Percentiles rank a stretch among this genome's conserved stretches.
Conservation (phyloP, 2,888 invertebrate species). For the Antheraea yamamai region DNA sequence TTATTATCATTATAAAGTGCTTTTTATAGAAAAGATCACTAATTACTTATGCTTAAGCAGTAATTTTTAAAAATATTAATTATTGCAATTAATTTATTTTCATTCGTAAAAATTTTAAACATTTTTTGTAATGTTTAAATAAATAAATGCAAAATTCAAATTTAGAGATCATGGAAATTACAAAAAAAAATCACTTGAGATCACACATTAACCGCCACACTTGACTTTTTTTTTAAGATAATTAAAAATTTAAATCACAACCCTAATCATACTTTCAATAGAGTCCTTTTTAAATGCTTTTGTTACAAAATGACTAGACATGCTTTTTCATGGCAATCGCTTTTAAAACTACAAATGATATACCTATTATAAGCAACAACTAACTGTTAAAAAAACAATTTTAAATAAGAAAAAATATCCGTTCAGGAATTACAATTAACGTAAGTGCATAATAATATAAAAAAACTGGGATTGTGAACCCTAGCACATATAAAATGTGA, state of each 20-base stretch:
- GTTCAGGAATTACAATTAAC: neutral
- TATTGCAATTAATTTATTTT: slow-evolving; percentile 60
- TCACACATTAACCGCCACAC: slow-evolving; percentile 62
- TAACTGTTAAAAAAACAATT: neutral
- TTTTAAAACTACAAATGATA: slow-evolving; percentile 22
- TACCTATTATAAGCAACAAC: slow-evolving; percentile 31
- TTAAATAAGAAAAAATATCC: neutral
- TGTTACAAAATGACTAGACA: slow-evolving; percentile 73
- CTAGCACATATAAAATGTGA: neutral
- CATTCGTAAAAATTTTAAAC: slow-evolving; percentile 47
- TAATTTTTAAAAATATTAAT: slow-evolving; percentile 62
- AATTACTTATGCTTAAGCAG: slow-evolving; percentile 64
- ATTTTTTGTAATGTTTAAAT: slow-evolving; percentile 45
- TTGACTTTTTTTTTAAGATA: slow-evolving; percentile 50
- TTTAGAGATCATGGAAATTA: slow-evolving; percentile 72
- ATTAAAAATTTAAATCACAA: slow-evolving; percentile 78
- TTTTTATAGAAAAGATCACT: slow-evolving; percentile 53
- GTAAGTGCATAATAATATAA: slow-evolving; percentile 4
- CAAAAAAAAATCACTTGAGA: slow-evolving; percentile 62
- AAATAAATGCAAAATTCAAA: slow-evolving; percentile 72
- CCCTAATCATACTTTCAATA: slow-evolving; percentile 70
- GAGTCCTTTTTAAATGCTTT: slow-evolving; percentile 62
- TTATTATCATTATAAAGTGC: slow-evolving; percentile 64
- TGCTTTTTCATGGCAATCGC: slow-evolving; percentile 67
- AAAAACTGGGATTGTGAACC: slow-evolving; percentile 12